phyloP scores from a whole-genome alignment of 2,797 vertebrate genomes.

The Paratrypauchen microcephalus region DNA sequence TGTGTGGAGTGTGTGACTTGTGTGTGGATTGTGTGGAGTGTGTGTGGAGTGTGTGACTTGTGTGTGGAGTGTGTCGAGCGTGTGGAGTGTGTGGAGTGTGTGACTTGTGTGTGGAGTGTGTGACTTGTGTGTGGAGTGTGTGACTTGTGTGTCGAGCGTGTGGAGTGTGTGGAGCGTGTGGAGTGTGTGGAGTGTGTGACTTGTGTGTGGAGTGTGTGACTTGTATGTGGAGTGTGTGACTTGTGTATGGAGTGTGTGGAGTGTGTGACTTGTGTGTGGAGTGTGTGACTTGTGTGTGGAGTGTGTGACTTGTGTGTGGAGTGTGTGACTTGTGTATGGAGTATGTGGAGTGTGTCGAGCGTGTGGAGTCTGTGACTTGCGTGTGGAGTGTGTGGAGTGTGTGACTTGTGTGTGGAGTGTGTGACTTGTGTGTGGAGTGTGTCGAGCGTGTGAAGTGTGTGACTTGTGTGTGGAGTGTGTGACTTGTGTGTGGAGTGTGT shows the following conservation, averaged over 20 bases:
- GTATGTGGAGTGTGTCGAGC: slow-evolving; percentile 36
- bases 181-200: slow-evolving; percentile 32
- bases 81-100: slow-evolving; percentile 29
- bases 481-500: no score
- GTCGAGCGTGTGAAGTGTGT: no score
- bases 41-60: slow-evolving; percentile 33
- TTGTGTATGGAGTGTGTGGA: slow-evolving; percentile 33
- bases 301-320: slow-evolving; percentile 32
- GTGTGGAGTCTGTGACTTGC: no score
- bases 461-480: slow-evolving; percentile 40
- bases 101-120: slow-evolving; percentile 32
- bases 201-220: slow-evolving; percentile 32
- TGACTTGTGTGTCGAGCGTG: no score
- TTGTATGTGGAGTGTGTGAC: slow-evolving; percentile 32
- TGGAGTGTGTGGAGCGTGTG: slow-evolving; percentile 31
- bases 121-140: slow-evolving; percentile 32
- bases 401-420: slow-evolving; percentile 38
- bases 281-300: slow-evolving; percentile 32
- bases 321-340: no score
- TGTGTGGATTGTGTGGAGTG: no score
- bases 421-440: no score
- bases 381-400: no score
- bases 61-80: no score
- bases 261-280: slow-evolving; percentile 32
- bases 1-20: slow-evolving; percentile 32